Conservation (phyloP, 1,140 invertebrate species). For the Belonocnema kinseyi region DNA sequence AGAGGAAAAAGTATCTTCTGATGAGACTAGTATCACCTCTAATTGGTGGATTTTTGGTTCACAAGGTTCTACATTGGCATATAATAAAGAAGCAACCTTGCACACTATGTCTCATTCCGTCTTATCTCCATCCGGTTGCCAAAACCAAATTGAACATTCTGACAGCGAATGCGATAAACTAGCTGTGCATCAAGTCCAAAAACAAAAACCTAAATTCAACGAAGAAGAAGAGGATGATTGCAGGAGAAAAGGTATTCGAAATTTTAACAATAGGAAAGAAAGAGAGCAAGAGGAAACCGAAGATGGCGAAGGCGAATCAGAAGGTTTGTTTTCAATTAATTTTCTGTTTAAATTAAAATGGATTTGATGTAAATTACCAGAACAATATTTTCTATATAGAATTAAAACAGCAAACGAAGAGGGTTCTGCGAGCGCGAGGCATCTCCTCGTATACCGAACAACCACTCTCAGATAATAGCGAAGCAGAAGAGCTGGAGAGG, state of each 20-base stretch:
- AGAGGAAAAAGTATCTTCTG: constrained; percentile 62
- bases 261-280: not conserved
- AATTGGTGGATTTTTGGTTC: constrained; percentile 71
- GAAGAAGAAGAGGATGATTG: constrained; percentile 33
- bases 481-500: constrained; percentile 62
- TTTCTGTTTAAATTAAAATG: not conserved
- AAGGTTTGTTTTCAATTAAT: constrained; percentile 25
- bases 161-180: constrained; percentile 31
- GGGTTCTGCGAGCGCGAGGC: constrained; percentile 67
- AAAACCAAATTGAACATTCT: constrained; percentile 35
- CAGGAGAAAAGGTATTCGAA: constrained; percentile 29
- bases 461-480: constrained; percentile 65
- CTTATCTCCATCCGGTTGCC: constrained; percentile 51
- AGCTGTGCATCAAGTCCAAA: not conserved
- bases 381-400: constrained; percentile 39
- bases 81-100: too few species aligned
- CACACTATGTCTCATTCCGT: too few species aligned
- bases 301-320: constrained; percentile 14
- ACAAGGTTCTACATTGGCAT: constrained; percentile 56
- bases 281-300: constrained; percentile 23
- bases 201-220: constrained; percentile 32
- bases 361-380: not conserved
- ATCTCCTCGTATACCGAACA: constrained; percentile 71
- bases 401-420: constrained; percentile 44
- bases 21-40: constrained; percentile 60